phyloP scores from a whole-genome alignment of 2,888 invertebrate species.

The Patella caerulea region DNA sequence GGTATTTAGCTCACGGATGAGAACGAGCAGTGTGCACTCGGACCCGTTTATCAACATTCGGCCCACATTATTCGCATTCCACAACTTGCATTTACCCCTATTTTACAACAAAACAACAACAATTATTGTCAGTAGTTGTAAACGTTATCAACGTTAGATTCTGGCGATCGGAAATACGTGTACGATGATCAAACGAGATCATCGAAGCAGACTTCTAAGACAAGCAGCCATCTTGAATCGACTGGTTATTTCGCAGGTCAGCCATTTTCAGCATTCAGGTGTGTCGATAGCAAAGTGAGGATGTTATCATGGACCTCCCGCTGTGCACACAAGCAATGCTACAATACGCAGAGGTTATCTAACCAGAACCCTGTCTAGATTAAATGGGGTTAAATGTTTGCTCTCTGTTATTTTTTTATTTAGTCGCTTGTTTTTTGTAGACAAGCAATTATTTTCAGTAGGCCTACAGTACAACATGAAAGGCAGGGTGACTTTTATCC shows the following conservation, averaged over 20 bases:
- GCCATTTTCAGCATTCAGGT: neutral
- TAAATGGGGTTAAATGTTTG: no score
- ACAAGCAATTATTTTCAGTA: no score
- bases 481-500: no score
- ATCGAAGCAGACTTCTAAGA: constrained; percentile 2
- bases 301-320: neutral
- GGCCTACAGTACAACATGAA: no score
- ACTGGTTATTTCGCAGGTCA: neutral
- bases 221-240: constrained; percentile 8
- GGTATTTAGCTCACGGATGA: no score
- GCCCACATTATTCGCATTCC: neutral
- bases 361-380: no score
- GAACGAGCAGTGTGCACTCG: no score
- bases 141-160: no score
- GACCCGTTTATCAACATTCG: neutral
- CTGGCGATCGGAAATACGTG: no score
- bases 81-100: neutral
- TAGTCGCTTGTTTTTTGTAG: neutral
- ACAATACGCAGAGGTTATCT: neutral
- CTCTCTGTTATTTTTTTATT: neutral
- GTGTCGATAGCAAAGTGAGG: neutral
- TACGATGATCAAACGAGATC: neutral
- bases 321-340: neutral
- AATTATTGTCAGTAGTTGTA: no score
- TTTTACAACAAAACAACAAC: no score